Evolutionary conservation across 2,113 vertebrate species (phyloP).

Genomic region (Cariama cristata): DNA sequence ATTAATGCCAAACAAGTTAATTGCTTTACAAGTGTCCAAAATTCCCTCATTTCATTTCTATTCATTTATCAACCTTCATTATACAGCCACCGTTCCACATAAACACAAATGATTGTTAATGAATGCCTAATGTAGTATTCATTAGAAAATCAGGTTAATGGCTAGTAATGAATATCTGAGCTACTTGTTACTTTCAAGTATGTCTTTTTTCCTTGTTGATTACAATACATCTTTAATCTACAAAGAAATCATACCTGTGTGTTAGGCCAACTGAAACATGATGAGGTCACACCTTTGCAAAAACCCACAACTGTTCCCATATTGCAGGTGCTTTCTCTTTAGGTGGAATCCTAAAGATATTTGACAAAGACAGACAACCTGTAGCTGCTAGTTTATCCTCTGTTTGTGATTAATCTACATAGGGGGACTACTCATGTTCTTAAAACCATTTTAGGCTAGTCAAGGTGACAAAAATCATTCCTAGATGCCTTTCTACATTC

Average conservation of each 20-base stretch:
- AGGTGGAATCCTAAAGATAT: not conserved
- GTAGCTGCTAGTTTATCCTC: not conserved
- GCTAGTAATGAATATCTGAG: conserved; percentile 76
- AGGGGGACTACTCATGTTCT: not conserved
- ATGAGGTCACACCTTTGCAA: conserved; percentile 47
- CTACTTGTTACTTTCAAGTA: conserved; percentile 72
- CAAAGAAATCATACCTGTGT: conserved; percentile 71
- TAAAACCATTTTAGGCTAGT: not conserved
- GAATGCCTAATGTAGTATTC: conserved; percentile 83
- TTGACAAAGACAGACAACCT: not conserved
- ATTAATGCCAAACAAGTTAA: conserved; percentile 90
- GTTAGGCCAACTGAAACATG: conserved; percentile 41
- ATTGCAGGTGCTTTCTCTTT: conserved; percentile 19
- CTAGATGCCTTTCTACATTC: not conserved
- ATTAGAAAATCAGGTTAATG: conserved; percentile 86
- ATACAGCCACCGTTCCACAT: conserved; percentile 77
- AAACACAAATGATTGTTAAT: conserved; percentile 85
- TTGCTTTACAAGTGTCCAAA: conserved; percentile 84
- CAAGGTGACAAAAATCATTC: not conserved
- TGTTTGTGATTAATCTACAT: not conserved
- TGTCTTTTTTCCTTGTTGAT: conserved; percentile 22
- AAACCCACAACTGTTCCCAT: not conserved
- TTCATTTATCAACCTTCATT: conserved; percentile 84
- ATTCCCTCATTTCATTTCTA: conserved; percentile 83
- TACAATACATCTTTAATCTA: conserved; percentile 65